Base-by-base conservation (phyloP, 2,888 invertebrate species). In the Eledone cirrhosa region DNA sequence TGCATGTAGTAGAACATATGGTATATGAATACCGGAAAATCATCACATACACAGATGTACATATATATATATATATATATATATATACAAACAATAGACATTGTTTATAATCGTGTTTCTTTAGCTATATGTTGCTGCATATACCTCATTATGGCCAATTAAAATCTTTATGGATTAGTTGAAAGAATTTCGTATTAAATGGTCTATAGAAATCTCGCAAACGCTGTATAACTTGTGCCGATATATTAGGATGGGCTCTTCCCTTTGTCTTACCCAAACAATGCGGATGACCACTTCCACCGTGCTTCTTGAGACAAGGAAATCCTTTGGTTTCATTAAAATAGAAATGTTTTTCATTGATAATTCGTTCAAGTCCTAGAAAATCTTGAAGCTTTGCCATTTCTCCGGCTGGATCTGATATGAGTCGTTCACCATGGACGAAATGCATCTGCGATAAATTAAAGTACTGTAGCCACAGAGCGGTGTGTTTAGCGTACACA, bases 311-410 rank as follows among this genome's bases (percentile, higher is more conserved):
- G 13, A 97, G 92, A 87, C 97, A 97, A 0, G 97, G 97, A 90
- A 97, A 97, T 5, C 97, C 96, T 90, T 97, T 97, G 11, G 95
- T 94, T 2, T 95, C 94, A 91, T 97, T 97, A 89, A 96, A 96
- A 91, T 95, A 96, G 91, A 97, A 97, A 91, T 97, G 95, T 87
- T 95, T 95, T 85, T 95, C 95, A 1, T 94, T 95, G 82, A 97
- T 95, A 41, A 96, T 94, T 27, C 93, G 93, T 87, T 95, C 95
- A 27, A 98, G 91, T 2, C 95, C 95, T 41, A 98, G 93, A 90
- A 98, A 98, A 85, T 95, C 94, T 93, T 97, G 93, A 0, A 97
- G 96, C 82, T 94, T 92, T 22, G 94, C 94, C 90, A 97, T 93
- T 91, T 97, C 97, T 22, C 94, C 93, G 0, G 96, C 97, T 0